These are phyloP conservation scores for Temnothorax nylanderi DNA, from an alignment of 1,140 invertebrate genomes.

Conservation along the genomic window DNA sequence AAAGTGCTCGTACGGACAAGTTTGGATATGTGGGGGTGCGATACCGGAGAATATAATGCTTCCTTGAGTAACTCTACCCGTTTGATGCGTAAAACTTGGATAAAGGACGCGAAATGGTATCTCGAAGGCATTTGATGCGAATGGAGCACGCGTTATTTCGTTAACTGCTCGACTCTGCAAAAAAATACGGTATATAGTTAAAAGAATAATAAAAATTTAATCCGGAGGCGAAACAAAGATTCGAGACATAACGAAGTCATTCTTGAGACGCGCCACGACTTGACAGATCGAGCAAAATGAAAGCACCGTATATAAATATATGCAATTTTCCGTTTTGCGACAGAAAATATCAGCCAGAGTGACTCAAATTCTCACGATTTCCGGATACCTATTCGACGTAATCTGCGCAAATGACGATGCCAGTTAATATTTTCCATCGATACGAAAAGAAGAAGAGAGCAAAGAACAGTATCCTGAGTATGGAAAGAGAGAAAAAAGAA, in stretches of 20 bases:
- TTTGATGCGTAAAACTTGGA: constrained; percentile 15
- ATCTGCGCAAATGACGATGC: constrained; percentile 61
- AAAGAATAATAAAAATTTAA: constrained; percentile 7
- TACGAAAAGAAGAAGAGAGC: not conserved
- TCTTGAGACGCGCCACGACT: not conserved
- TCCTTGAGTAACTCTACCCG: constrained; percentile 21
- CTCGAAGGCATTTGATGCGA: not conserved
- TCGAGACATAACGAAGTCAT: not conserved
- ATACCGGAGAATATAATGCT: constrained; percentile 36
- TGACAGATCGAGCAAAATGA: constrained; percentile 1
- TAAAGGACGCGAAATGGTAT: not conserved
- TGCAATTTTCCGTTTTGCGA: not conserved
- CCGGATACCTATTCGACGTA: constrained; percentile 59
- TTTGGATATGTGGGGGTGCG: constrained; percentile 2
- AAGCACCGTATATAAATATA: not conserved
- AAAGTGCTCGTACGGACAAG: constrained; percentile 2
- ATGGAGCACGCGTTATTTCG: not conserved
- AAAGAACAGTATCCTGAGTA: constrained; percentile 8
- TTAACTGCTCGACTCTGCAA: not conserved
- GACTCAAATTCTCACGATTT: constrained; percentile 58
- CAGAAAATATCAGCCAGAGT: not conserved
- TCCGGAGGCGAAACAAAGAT: not conserved
- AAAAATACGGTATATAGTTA: not conserved
- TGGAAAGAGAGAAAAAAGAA: constrained; percentile 5
- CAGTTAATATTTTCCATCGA: constrained; percentile 58